phyloP scores from a whole-genome alignment of 92 coral and sea anemone genomes.

The Siderastrea radians region DNA sequence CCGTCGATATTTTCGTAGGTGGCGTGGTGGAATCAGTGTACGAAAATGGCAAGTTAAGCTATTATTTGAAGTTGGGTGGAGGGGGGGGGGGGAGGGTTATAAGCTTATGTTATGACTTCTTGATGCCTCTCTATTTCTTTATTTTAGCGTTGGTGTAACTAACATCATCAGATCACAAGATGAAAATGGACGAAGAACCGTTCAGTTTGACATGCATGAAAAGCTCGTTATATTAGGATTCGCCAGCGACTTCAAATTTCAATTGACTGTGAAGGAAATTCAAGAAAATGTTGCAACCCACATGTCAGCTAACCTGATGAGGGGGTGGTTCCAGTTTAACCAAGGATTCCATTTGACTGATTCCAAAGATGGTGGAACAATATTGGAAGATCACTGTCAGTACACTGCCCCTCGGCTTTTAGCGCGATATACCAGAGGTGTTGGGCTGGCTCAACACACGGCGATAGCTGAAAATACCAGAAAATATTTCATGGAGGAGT shows the following conservation, averaged over 20 bases:
- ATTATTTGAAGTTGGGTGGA: too few relatives aligned
- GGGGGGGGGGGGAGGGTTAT: too few relatives aligned
- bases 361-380: constrained; percentile 8
- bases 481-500: constrained; percentile 6
- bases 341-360: constrained; percentile 29
- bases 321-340: constrained; percentile 9
- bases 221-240: background rate
- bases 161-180: constrained; percentile 16
- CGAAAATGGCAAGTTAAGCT: too few relatives aligned
- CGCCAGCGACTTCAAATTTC: background rate
- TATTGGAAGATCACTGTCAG: constrained; percentile 15
- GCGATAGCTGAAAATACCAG: constrained; percentile 19
- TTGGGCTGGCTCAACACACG: constrained; percentile 1
- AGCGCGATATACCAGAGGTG: background rate
- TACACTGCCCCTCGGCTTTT: constrained; percentile 8
- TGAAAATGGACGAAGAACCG: constrained; percentile 11
- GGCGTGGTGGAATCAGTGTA: too few relatives aligned
- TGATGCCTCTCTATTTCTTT: background rate
- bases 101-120: background rate
- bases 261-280: background rate
- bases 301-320: background rate
- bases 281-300: background rate
- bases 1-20: too few relatives aligned
- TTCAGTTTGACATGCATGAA: constrained; percentile 31
- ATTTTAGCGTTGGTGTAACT: constrained; percentile 23